Evolutionary conservation across 1,140 invertebrate species (phyloP).

Genomic region (Rhopalosiphum padi): DNA sequence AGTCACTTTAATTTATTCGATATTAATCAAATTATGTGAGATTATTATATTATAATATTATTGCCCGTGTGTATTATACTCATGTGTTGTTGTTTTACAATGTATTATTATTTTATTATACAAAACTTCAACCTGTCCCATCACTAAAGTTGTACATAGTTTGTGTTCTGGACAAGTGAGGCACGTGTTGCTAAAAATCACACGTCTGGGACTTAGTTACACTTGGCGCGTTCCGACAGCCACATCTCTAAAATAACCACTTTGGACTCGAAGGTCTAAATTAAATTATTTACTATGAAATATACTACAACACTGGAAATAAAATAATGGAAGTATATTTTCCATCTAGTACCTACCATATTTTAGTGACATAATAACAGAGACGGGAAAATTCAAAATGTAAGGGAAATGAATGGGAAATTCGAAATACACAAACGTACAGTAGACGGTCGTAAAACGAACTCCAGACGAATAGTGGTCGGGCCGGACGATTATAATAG

Average conservation of each 20-base stretch:
- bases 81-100: not conserved
- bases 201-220: conserved; percentile 6
- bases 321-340: conserved; percentile 8
- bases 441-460: not conserved
- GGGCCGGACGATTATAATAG: not conserved
- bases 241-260: not conserved
- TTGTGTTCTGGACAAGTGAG: not conserved
- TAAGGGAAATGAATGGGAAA: not conserved
- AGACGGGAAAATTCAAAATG: not conserved
- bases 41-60: not conserved
- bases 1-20: not conserved
- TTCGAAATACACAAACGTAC: not conserved
- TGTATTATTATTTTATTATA: not conserved
- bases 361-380: not conserved
- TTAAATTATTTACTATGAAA: conserved; percentile 4
- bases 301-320: not conserved
- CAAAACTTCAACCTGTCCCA: not conserved
- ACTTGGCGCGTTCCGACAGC: not conserved
- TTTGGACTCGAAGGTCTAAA: conserved; percentile 9
- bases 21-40: not conserved
- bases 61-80: not conserved
- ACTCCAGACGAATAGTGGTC: not conserved
- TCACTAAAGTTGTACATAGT: not conserved
- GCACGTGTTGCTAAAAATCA: conserved; percentile 10
- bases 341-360: not conserved